Evolutionary conservation across 1,140 invertebrate genomes (phyloP), one percentile per base, ranked within the genome.

Genomic region (Scaptomyza graminum): DNA sequence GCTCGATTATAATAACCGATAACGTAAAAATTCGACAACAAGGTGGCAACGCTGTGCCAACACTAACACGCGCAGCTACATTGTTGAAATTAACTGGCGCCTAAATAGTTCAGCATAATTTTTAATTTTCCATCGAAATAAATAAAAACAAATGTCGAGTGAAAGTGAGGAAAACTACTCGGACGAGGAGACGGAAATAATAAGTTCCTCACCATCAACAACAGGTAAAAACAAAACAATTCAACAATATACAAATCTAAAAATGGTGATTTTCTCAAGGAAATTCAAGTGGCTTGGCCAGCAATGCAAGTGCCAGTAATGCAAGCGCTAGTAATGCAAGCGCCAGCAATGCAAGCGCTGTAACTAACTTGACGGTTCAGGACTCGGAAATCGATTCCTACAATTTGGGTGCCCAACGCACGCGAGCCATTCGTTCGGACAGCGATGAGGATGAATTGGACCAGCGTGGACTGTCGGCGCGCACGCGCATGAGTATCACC

Each of bases 401-500:
- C n/a, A n/a, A n/a, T n/a, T n/a, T 57, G 22, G 11, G 28, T 31
- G 1, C 4, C 18, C 18, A 22, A 22, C 50, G 18, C 25, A 0
- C 4, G 5, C n/a, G n/a, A 50, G 6, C 12, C n/a, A 50, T 85
- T 2, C 7, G 37, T 11, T 79, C 83, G 0, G 80, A 89, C 4
- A 72, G 69, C 16, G 87, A 91, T 3, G 87, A 91, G 12, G 81
- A 90, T 6, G 82, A 91, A 25, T 12, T 84, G 9, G 90, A 91
- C 15, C 56, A 71, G 16, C 76, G 71, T 0, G 82, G 75, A 0
- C 16, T 91, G 0, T 91, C 90, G 2, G 90, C 90, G 16, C 62
- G 76, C 47, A 91, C 90, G 5, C 81, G 90, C 0, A 91, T 90
- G 88, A 91, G 90, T 39, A 91, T 91, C 5, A 91, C 90, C 0